Evolutionary conservation across 2,797 vertebrate species (phyloP).

Genomic region (Notamacropus eugenii): DNA sequence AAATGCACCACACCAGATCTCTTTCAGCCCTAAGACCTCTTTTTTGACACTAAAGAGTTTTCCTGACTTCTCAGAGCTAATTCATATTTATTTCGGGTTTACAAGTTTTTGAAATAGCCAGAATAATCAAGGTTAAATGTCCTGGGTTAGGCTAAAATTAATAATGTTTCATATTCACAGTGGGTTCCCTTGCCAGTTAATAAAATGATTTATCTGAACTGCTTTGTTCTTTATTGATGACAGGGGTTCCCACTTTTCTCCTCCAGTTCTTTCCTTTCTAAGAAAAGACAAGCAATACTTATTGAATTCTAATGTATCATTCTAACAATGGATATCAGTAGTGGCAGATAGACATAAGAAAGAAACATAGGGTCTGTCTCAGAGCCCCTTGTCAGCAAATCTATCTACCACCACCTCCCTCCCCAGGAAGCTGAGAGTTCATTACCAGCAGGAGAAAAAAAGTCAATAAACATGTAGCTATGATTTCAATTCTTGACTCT

Average conservation of each 20-base stretch:
- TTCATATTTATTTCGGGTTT: constrained; percentile 27
- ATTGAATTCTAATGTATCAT: constrained; percentile 64
- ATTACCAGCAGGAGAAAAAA: constrained; percentile 63
- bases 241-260: neutral
- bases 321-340: constrained; percentile 40
- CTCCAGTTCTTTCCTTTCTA: constrained; percentile 42
- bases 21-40: neutral
- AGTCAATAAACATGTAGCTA: constrained; percentile 64
- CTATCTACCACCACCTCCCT: neutral
- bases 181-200: constrained; percentile 53
- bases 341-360: constrained; percentile 52
- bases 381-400: constrained; percentile 56
- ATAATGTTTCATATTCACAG: constrained; percentile 45
- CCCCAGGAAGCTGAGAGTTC: constrained; percentile 70
- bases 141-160: constrained; percentile 53
- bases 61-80: neutral
- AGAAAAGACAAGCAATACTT: constrained; percentile 25
- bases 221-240: constrained; percentile 41
- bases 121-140: constrained; percentile 54
- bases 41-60: neutral
- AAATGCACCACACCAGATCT: neutral
- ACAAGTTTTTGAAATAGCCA: constrained; percentile 27
- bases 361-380: constrained; percentile 11
- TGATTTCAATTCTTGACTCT: constrained; percentile 66
- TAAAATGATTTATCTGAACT: constrained; percentile 66